Evolutionary conservation across 2,797 vertebrate genomes (phyloP), one percentile per base, ranked within the genome.

Genomic region (Myripristis murdjan): DNA sequence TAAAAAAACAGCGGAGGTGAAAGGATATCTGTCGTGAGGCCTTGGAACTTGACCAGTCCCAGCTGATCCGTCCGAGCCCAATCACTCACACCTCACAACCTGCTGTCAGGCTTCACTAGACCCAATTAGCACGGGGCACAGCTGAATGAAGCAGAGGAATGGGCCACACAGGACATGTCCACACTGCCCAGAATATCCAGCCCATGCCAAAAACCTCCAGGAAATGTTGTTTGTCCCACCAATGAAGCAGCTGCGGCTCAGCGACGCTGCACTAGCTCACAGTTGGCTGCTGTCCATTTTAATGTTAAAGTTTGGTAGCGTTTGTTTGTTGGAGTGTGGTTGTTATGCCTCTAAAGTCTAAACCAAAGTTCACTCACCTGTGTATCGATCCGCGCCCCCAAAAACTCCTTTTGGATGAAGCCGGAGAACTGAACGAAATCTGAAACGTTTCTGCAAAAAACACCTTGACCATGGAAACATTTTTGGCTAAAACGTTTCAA

Each of bases 381-480:
- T 1, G 43, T 22, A 73, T 72, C 6, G 67, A 81, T 67, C 47
- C 48, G 35, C 5, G 67, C 48, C 39, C 47, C 47, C n/a, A n/a
- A 73, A 60, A 62, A 47, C 60, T 67, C 73, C 44, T 35, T 89
- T 81, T 35, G 56, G 66, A 63, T 46, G 95, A 93, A 89, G 95
- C 90, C 37, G 89, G 94, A 95, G 95, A 95, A 95, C 92, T 37
- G 73, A 90, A 94, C 92, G 89, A 95, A 95, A 95, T 95, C 94
- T 95, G 95, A 95, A 95, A 95, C 94, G 94, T 95, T 95, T 95
- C 95, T 95, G 95, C 95, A 95, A 95, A 95, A 95, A 95, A 95
- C 95, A 94, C 93, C 90, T 94, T 94, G 89, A 95, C 84, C 84
- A 85, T 94, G 87, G 93, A 91, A 94, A 95, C 93, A 95, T 95